Percentiles rank a stretch among this genome's conserved stretches.
Evolutionary conservation across 2,113 vertebrate genomes (phyloP).

Genomic region (Menidia beryllina): DNA sequence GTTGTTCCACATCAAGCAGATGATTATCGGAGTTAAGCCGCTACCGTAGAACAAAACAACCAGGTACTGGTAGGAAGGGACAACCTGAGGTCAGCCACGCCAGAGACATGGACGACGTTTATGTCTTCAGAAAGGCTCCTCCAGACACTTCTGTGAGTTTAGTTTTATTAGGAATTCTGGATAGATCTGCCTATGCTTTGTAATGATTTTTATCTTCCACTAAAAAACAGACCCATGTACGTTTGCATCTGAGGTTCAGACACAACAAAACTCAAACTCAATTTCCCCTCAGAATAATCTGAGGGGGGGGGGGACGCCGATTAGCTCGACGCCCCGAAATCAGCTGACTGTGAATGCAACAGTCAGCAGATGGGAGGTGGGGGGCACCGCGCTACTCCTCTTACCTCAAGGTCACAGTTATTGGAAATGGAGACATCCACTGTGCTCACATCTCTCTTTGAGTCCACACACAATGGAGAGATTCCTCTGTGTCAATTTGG

Average conservation of each 20-base stretch:
- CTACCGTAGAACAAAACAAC: slow-evolving; percentile 60
- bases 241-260: slow-evolving; percentile 37
- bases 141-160: no score
- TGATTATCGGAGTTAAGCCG: slow-evolving; percentile 68
- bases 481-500: slow-evolving; percentile 79
- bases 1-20: slow-evolving; percentile 59
- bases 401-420: slow-evolving; percentile 78
- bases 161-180: no score
- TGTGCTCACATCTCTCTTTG: slow-evolving; percentile 76
- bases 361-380: slow-evolving; percentile 74
- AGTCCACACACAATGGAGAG: slow-evolving; percentile 74
- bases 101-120: background rate
- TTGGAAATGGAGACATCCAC: slow-evolving; percentile 79
- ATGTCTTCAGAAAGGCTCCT: no score
- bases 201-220: no score
- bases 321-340: slow-evolving; percentile 57
- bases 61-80: slow-evolving; percentile 27
- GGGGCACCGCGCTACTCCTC: slow-evolving; percentile 49
- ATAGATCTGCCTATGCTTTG: no score
- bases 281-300: slow-evolving; percentile 63
- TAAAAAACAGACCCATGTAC: slow-evolving; percentile 11
- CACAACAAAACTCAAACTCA: slow-evolving; percentile 61
- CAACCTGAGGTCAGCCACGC: slow-evolving; percentile 51
- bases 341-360: slow-evolving; percentile 63
- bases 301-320: slow-evolving; percentile 52